phyloP scores from a whole-genome alignment of 2,797 vertebrate species.

The Microchirus variegatus region DNA sequence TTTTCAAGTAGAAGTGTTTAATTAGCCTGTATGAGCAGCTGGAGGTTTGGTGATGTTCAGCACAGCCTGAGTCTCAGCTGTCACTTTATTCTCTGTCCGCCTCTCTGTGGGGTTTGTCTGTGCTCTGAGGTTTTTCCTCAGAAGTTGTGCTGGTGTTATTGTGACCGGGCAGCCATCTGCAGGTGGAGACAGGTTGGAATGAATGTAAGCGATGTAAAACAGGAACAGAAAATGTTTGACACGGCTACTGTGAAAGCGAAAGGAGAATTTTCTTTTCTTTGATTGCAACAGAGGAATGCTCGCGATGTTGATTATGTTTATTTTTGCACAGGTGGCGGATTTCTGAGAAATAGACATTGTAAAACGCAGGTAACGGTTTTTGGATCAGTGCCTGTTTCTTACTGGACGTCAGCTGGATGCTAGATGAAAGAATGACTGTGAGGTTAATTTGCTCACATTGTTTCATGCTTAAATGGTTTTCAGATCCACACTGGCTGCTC shows the following conservation, averaged over 20 bases:
- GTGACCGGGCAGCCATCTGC: constrained; percentile 73
- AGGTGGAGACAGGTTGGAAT: constrained; percentile 66
- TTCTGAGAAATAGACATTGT: neutral
- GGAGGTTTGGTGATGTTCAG: constrained; percentile 79
- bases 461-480: neutral
- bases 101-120: constrained; percentile 71
- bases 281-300: constrained; percentile 1
- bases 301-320: neutral
- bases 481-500: neutral
- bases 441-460: neutral
- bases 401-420: neutral
- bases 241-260: constrained; percentile 25
- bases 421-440: neutral
- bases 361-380: neutral
- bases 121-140: constrained; percentile 67
- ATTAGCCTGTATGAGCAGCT: constrained; percentile 82
- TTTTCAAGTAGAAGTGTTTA: constrained; percentile 84
- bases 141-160: constrained; percentile 62
- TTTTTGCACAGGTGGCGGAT: neutral
- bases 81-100: constrained; percentile 76
- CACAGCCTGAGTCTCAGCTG: constrained; percentile 81
- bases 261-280: neutral
- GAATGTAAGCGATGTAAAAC: constrained; percentile 39
- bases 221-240: constrained; percentile 28
- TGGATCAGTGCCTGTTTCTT: neutral